Evolutionary conservation across 2,113 vertebrate genomes (phyloP).

Genomic region (Bubo bubo): DNA sequence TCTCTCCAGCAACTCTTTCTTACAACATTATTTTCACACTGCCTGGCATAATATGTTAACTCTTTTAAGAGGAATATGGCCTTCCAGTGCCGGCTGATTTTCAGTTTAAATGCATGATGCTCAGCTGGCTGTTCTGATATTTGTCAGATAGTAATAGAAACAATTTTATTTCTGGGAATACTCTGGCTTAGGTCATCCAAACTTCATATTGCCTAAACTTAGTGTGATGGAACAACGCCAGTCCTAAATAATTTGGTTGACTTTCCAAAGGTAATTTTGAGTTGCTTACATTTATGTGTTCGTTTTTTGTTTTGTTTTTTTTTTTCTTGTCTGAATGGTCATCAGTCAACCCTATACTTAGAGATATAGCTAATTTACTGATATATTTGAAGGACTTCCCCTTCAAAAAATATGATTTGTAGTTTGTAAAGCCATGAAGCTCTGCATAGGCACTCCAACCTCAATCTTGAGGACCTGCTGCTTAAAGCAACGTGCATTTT

Average conservation of each 20-base stretch:
- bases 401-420: neutral
- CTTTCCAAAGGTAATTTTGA: neutral
- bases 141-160: neutral
- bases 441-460: neutral
- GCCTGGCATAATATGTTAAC: neutral
- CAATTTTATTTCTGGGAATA: neutral
- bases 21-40: neutral
- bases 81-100: neutral
- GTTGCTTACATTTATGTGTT: neutral
- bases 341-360: neutral
- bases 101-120: neutral
- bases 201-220: neutral
- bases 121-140: neutral
- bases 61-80: neutral
- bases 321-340: neutral
- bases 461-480: neutral
- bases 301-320: neutral
- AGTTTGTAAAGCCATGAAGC: neutral
- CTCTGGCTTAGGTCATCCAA: neutral
- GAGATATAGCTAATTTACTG: neutral
- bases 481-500: neutral
- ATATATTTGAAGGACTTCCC: neutral
- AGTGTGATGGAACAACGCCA: neutral
- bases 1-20: neutral
- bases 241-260: neutral